These are phyloP conservation scores for Tyria jacobaeae DNA, from an alignment of 2,888 invertebrate species.

Conservation along the genomic window DNA sequence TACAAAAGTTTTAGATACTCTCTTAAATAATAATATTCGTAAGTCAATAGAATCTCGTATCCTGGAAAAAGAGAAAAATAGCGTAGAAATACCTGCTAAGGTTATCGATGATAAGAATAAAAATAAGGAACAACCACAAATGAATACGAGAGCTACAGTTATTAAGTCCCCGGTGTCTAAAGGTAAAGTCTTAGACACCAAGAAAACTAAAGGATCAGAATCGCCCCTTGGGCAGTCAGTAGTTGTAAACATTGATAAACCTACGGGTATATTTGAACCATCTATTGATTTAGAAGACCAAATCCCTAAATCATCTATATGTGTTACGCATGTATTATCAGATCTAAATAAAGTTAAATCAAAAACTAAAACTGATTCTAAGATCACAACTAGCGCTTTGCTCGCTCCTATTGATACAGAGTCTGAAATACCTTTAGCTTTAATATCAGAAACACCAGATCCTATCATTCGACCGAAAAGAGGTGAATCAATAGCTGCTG, in stretches of 20 bases:
- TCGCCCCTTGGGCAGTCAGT: slow-evolving; percentile 59
- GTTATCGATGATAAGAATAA: slow-evolving; percentile 69
- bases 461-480: slow-evolving; percentile 77
- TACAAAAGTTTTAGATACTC: slow-evolving; percentile 83
- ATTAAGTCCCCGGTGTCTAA: slow-evolving; percentile 86
- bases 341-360: slow-evolving; percentile 78
- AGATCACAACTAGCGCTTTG: slow-evolving; percentile 59
- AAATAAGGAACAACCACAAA: slow-evolving; percentile 70
- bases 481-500: slow-evolving; percentile 81
- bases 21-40: slow-evolving; percentile 81
- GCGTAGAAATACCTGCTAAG: slow-evolving; percentile 60
- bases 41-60: slow-evolving; percentile 83
- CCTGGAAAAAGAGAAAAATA: slow-evolving; percentile 77
- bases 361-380: slow-evolving; percentile 65
- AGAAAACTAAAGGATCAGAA: slow-evolving; percentile 73
- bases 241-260: slow-evolving; percentile 82
- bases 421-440: slow-evolving; percentile 75
- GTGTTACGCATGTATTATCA: slow-evolving; percentile 67
- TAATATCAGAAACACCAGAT: slow-evolving; percentile 77
- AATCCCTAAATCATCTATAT: slow-evolving; percentile 87
- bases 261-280: slow-evolving; percentile 90
- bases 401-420: slow-evolving; percentile 75
- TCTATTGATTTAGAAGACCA: slow-evolving; percentile 89
- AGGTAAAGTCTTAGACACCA: slow-evolving; percentile 79
- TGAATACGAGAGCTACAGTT: slow-evolving; percentile 85